These are phyloP conservation scores for Sinocyclocheilus maitianheensis DNA, from an alignment of 2,113 vertebrate genomes.

Conservation along the genomic window DNA sequence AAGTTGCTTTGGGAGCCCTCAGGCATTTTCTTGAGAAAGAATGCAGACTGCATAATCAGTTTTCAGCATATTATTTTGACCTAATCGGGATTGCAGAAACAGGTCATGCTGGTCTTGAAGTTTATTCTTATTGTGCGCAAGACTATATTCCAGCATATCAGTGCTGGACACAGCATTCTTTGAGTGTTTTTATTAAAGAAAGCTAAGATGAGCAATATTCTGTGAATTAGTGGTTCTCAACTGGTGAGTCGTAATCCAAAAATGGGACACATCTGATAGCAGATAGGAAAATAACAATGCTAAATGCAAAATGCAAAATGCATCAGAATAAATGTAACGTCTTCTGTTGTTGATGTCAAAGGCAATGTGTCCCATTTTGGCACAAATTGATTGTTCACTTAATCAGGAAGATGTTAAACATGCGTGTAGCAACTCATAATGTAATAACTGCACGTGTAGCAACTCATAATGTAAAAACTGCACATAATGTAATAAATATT, in stretches of 20 bases:
- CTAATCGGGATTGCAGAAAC: slow-evolving; percentile 16
- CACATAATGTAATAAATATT: no score
- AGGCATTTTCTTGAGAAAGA: not conserved
- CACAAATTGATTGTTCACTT: not conserved
- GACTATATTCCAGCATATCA: not conserved
- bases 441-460: no score
- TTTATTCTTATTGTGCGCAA: not conserved
- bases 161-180: not conserved
- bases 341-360: not conserved
- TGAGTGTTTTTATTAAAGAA: not conserved
- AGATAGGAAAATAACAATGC: not conserved
- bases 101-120: not conserved
- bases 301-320: not conserved
- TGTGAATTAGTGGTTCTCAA: not conserved
- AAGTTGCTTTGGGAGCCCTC: not conserved
- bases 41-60: slow-evolving; percentile 26
- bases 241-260: not conserved
- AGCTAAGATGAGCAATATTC: not conserved
- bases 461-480: no score
- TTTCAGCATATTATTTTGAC: slow-evolving; percentile 11
- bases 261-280: not conserved
- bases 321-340: not conserved
- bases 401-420: not conserved
- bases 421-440: no score
- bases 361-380: not conserved